Base-by-base conservation (phyloP, 1,140 invertebrate species). In the Pteromalus puparum region DNA sequence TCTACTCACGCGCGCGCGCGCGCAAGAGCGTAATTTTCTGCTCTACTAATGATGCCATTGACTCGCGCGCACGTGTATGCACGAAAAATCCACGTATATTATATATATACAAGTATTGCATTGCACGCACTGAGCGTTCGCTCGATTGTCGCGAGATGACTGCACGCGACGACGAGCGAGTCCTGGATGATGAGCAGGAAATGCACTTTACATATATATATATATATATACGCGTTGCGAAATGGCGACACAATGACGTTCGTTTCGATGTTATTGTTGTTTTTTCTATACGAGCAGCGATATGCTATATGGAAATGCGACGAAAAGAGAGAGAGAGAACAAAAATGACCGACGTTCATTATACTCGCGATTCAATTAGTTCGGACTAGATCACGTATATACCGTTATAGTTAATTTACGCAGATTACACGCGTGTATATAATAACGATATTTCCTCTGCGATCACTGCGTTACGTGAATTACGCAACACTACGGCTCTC, bases 31-130 rank as follows among this genome's bases (percentile, higher is more conserved):
- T 78, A 46, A 80, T 85, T 82, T 79, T 85, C 67, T 78, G 68
- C 78, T 76, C 72, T 81, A 74, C 42, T 81, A 85, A 86, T 70
- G 46, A 86, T 83, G 81, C 85, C 83, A 81, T 83, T 83, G 76
- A 80, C 83, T 80, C 77, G 10, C 61, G 34, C 12, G 2, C 46
- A 38, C 46, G 28, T 34, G 13, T 34, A 2, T 26, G 34, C n/a
- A 46, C 42, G 73, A 75, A 75, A 75, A 75, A 75, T 75, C 38
- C n/a, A n/a, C n/a, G n/a, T 34, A 34, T 34, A 34, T 5, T 5
- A n/a, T 34, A 5, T 34, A 34, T 34, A 4, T 5, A 34, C 30
- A 34, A 34, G 30, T 34, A 34, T 34, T 34, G 30, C 30, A 34
- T 34, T 34, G 30, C 30, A 34, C 30, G 1, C 30, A 34, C 30